Evolutionary conservation across 2,797 vertebrate genomes (phyloP), one percentile per base, ranked within the genome.

Genomic region (Gymnoscopelus microlampas): DNA sequence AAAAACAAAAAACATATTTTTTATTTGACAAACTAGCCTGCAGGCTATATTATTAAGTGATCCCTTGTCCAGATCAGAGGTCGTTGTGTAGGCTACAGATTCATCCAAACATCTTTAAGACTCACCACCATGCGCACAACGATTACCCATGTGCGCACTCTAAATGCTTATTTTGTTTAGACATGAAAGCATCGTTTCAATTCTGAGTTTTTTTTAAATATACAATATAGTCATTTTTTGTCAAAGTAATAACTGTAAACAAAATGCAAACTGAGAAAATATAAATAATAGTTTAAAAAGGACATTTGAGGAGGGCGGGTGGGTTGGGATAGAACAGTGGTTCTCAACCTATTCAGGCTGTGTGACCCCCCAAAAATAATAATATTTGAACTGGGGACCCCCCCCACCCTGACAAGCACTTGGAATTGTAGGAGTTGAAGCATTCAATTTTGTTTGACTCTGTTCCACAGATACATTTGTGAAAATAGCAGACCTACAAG

Each of bases 191-290:
- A 71, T 64, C 60, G 51, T 58, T 53, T 9, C 53, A 19, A 60
- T 61, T 61, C 54, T 26, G 12, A 69, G 76, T 81, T 85, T 70
- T 82, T 82, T 73, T 73, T 60, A 73, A 62, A 64, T 78, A 32
- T 58, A 74, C 65, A 68, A 57, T 53, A 48, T 65, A 49, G 57
- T 59, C 54, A 26, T 55, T n/a, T 68, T 61, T 50, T 68, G 58
- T 76, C 12, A 47, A 79, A 73, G 72, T 59, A 84, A 78, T 51
- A 77, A 80, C 76, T 87, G 89, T 87, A 88, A 93, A 91, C 80
- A 87, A 85, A 90, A 86, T 64, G 85, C 79, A 89, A 86, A 83
- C 62, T 66, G 69, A 80, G 77, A 78, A 78, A 78, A 79, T 66
- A 82, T 35, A 81, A 83, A 76, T 60, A 26, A 73, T 77, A 58